phyloP scores from a whole-genome alignment of 2,113 vertebrate species.

The Formicarius rufipectus region DNA sequence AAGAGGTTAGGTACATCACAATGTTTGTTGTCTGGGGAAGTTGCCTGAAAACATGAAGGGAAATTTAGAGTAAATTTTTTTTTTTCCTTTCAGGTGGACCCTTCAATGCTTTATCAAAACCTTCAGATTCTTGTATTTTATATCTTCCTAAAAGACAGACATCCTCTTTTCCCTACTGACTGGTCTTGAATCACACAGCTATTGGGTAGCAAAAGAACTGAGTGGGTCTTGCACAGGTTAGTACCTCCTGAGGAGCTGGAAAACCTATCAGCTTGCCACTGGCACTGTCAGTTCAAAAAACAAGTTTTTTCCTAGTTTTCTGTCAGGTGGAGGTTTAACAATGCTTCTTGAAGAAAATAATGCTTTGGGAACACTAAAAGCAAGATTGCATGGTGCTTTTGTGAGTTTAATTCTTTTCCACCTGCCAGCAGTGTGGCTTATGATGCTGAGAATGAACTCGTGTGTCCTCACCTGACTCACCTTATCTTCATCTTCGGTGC shows the following conservation, averaged over 20 bases:
- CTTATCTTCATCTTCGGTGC: not conserved
- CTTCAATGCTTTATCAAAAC: not conserved
- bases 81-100: not conserved
- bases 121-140: not conserved
- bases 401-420: not conserved
- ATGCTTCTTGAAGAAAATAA: not conserved
- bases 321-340: not conserved
- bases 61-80: not conserved
- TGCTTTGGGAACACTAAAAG: not conserved
- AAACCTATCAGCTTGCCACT: not conserved
- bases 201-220: not conserved
- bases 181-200: not conserved
- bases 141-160: not conserved
- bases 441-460: not conserved
- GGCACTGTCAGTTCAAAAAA: not conserved
- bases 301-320: constrained; percentile 3
- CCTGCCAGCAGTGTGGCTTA: not conserved
- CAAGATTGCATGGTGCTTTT: not conserved
- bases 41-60: not conserved
- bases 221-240: not conserved
- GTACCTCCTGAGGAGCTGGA: not conserved
- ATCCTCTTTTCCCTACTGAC: not conserved
- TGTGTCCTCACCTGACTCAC: not conserved
- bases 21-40: not conserved
- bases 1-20: not conserved